A percentile compares a stretch with the other conserved stretches of the same genome.
phyloP scores from a whole-genome alignment of 2,113 vertebrate species.

The Ciconia maguari region DNA sequence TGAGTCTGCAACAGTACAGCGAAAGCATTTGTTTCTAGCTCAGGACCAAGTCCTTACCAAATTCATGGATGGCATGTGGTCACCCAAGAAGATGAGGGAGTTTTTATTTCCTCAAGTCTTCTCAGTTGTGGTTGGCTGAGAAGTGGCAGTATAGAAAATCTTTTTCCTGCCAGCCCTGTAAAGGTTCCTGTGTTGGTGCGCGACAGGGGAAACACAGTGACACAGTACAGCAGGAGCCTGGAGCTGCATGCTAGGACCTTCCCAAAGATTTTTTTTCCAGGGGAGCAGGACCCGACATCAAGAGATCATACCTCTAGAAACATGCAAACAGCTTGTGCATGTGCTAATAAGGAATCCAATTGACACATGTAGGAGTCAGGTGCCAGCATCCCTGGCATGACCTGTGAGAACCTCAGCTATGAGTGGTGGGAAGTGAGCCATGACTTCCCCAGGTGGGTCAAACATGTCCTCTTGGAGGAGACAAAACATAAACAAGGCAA shows the following conservation, averaged over 20 bases:
- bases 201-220: background rate
- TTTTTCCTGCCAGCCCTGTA: background rate
- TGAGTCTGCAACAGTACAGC: background rate
- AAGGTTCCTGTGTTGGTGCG: background rate
- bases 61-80: background rate
- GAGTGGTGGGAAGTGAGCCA: background rate
- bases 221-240: background rate
- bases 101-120: background rate
- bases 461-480: background rate
- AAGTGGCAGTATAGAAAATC: background rate
- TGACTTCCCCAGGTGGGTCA: background rate
- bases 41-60: background rate
- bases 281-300: background rate
- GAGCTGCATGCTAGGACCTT: background rate
- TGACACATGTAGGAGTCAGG: fast-evolving
- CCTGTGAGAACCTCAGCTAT: background rate
- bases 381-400: background rate
- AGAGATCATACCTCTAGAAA: background rate
- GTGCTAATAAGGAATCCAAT: background rate
- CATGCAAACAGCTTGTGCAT: background rate
- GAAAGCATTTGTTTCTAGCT: background rate
- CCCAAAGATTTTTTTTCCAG: background rate
- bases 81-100: background rate
- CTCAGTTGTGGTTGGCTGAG: background rate
- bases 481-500: background rate